Percentiles rank a stretch among this genome's conserved stretches.
These are phyloP conservation scores for Xenentodon cancila DNA, from an alignment of 2,797 vertebrate genomes.

Conservation along the genomic window DNA sequence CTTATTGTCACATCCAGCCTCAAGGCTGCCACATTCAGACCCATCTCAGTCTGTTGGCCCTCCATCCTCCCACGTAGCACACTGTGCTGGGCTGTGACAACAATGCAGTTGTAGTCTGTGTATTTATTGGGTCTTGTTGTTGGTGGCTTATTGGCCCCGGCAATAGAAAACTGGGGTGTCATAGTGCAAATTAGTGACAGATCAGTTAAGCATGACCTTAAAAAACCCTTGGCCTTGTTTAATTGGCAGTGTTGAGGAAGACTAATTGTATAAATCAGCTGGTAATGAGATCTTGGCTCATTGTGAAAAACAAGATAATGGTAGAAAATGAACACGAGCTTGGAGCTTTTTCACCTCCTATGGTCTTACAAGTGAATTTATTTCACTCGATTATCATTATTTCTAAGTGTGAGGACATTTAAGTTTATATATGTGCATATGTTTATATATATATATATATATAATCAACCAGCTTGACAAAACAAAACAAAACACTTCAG, in stretches of 20 bases:
- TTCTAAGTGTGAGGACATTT: conserved; percentile 16
- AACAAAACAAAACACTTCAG: background rate
- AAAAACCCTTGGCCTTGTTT: conserved; percentile 89
- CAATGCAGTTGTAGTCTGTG: conserved; percentile 51
- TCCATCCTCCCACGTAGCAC: conserved; percentile 57
- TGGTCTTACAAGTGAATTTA: conserved; percentile 12
- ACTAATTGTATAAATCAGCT: conserved; percentile 90
- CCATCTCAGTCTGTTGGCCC: conserved; percentile 61
- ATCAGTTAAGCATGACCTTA: conserved; percentile 91
- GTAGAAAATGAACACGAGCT: conserved; percentile 80
- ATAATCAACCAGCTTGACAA: background rate
- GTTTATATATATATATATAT: too few species aligned
- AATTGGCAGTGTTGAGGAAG: conserved; percentile 87
- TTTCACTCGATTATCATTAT: conserved; percentile 32
- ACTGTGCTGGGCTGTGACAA: conserved; percentile 58
- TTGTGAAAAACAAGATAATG: conserved; percentile 89
- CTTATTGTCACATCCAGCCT: conserved; percentile 73
- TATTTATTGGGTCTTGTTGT: conserved; percentile 68
- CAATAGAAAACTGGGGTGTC: conserved; percentile 71
- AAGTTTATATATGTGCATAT: conserved; percentile 16
- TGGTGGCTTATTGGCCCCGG: conserved; percentile 73
- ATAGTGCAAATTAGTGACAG: conserved; percentile 82
- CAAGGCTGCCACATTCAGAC: conserved; percentile 74
- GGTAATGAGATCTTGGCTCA: conserved; percentile 90
- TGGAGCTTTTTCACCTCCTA: conserved; percentile 41